A percentile compares a stretch with the other conserved stretches of the same genome.
Evolutionary conservation across 2,888 invertebrate genomes (phyloP).

Genomic region (Pseudoips prasinana): DNA sequence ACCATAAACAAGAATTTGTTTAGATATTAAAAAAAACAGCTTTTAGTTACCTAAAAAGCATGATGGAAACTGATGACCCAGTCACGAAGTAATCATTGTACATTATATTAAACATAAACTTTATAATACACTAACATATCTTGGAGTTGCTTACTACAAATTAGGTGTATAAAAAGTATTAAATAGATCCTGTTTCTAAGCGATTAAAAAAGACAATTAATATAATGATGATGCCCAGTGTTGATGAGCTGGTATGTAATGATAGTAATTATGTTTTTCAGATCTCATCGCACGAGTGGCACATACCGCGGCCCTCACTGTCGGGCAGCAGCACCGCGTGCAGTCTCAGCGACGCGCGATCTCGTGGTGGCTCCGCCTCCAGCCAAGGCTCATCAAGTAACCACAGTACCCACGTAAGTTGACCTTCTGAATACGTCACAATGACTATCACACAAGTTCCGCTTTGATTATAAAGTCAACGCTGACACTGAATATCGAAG

Average conservation of each 20-base stretch:
- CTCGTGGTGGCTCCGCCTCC: conserved; percentile 84
- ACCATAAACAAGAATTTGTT: no score
- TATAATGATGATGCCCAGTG: not conserved
- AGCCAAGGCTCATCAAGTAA: conserved; percentile 84
- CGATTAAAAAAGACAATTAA: not conserved
- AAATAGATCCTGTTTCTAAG: not conserved
- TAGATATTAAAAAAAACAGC: no score
- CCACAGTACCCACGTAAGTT: conserved; percentile 89
- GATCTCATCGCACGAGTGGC: conserved; percentile 83
- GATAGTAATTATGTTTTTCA: conserved; percentile 33
- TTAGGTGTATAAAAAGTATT: no score
- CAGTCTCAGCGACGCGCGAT: conserved; percentile 63
- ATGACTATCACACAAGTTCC: conserved; percentile 27
- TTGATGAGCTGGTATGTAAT: conserved; percentile 4
- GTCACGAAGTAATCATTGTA: no score
- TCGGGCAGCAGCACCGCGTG: conserved; percentile 69
- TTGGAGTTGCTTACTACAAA: no score
- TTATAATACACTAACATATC: no score
- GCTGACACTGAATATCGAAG: conserved; percentile 18
- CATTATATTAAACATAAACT: no score
- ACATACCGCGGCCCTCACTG: conserved; percentile 92
- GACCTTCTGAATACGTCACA: conserved; percentile 34
- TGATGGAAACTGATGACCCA: no score
- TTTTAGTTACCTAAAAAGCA: no score
- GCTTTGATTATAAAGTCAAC: conserved; percentile 27